Evolutionary conservation across 2,113 vertebrate genomes (phyloP), one percentile per base, ranked within the genome.

Genomic region (Orthonyx spaldingii): DNA sequence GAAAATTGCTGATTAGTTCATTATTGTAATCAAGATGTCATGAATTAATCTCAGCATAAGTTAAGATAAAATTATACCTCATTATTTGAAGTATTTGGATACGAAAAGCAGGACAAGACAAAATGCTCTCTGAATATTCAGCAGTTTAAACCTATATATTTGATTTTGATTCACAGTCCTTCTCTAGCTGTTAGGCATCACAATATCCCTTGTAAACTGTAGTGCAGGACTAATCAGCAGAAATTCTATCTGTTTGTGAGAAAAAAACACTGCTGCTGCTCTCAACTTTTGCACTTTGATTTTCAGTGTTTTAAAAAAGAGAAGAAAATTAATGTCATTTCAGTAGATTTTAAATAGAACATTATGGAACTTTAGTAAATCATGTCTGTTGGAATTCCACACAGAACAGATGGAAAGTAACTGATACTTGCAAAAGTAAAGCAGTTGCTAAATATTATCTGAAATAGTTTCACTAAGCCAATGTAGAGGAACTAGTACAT

Each of bases 361-460:
- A 44, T 60, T 84, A 77, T 32, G 16, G 24, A 82, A 66, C 44
- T 84, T 78, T 56, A 72, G 57, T 86, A 93, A 96, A 96, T 93
- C 59, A 86, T 2, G 10, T 86, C 68, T 37, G 42, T 52, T 61
- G 60, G 92, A 96, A 86, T 63, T 27, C 11, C 28, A 65, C 11
- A 55, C 22, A 80, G 65, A 88, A 50, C 37, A 90, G 93, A 96
- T 89, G 33, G 52, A 92, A 84, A 88, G 69, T 66, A 82, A 87
- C 71, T 85, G 70, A 90, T 94, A 87, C 32, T 92, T 93, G 74
- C 21, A 83, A 77, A 90, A 93, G 56, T 71, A 93, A 95, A 96
- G 74, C 86, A 81, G 78, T 81, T 87, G 41, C 84, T 92, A 78
- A 96, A 89, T 56, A 63, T 84, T 85, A 53, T 89, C 60, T 79